Conservation (phyloP, 1,140 invertebrate species). For the Phymorhynchus buccinoides region DNA sequence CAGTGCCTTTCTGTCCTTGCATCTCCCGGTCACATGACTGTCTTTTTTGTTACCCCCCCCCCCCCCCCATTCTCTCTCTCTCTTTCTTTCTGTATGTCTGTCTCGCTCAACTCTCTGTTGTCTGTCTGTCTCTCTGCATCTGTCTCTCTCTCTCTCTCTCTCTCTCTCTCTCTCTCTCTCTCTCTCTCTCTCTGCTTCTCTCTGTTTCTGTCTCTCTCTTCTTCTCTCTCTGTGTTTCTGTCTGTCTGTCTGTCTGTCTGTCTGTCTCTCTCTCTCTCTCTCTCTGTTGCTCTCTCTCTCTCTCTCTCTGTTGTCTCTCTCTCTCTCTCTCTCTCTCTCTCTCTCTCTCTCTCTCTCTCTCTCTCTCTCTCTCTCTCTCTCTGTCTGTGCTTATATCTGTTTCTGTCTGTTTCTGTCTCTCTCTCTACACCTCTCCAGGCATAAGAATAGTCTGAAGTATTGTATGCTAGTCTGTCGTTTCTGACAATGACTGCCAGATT, state of each 20-base stretch:
- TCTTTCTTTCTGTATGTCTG: too few species aligned
- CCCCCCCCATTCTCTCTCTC: too few species aligned
- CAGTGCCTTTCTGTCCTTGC: too few species aligned
- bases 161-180: background rate
- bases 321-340: background rate
- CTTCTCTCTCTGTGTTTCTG: background rate
- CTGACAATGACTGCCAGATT: too few species aligned
- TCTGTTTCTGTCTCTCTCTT: too few species aligned
- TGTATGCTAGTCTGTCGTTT: too few species aligned
- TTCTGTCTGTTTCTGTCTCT: too few species aligned
- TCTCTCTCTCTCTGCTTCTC: background rate
- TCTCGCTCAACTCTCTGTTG: too few species aligned
- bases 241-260: background rate
- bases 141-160: conserved; percentile 4
- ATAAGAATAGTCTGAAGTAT: too few species aligned
- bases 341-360: conserved; percentile 5
- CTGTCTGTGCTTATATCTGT: too few species aligned
- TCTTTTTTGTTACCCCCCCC: too few species aligned
- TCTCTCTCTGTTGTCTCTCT: background rate
- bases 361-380: background rate
- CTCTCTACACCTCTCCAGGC: background rate
- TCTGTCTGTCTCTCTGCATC: background rate
- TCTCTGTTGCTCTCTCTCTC: background rate
- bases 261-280: background rate
- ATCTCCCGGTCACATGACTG: too few species aligned